Evolutionary conservation across 2,797 vertebrate genomes (phyloP).

Genomic region (Anisognathus igniventris): DNA sequence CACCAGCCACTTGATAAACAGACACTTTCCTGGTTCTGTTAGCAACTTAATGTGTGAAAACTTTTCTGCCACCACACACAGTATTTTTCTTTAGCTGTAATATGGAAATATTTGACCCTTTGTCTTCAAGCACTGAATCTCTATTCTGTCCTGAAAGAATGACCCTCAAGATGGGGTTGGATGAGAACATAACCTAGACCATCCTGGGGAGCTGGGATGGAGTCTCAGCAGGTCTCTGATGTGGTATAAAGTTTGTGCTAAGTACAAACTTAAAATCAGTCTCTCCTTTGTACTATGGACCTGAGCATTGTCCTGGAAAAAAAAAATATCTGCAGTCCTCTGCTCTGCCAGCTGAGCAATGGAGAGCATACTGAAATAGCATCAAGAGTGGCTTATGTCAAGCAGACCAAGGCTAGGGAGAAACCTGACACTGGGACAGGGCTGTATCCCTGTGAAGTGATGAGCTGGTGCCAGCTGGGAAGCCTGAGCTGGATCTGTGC

Average conservation of each 20-base stretch:
- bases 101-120: neutral
- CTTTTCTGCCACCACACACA: neutral
- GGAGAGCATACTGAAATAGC: conserved; percentile 71
- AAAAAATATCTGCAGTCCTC: conserved; percentile 79
- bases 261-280: neutral
- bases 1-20: neutral
- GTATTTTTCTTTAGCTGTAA: neutral
- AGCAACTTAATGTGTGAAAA: neutral
- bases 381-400: neutral
- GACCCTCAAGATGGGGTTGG: neutral
- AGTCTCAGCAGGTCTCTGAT: neutral
- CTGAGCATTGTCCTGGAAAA: conserved; percentile 72
- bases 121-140: neutral
- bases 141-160: neutral
- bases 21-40: neutral
- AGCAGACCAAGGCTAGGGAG: neutral
- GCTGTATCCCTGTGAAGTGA: neutral
- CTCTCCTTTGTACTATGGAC: conserved; percentile 85
- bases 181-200: neutral
- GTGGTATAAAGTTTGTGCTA: neutral
- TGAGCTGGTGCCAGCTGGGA: conserved; percentile 22
- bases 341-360: conserved; percentile 89
- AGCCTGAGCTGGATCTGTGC: neutral
- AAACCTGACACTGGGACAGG: neutral
- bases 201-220: neutral